Base-by-base conservation (phyloP, 2,113 vertebrate genomes). In the Ailuropoda melanoleuca region DNA sequence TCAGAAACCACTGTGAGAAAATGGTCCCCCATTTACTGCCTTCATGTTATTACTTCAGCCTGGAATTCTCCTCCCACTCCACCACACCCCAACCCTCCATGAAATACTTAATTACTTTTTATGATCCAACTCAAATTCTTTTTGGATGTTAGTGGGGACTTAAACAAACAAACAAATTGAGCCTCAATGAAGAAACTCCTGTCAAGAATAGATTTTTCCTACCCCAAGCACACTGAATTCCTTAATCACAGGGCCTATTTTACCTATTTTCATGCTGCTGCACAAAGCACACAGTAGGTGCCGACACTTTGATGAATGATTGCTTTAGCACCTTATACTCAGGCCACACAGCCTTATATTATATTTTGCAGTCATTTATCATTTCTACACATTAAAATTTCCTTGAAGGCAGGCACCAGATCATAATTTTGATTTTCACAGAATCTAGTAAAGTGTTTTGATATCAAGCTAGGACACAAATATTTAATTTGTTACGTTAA, bases 71-170 rank as follows among this genome's bases (percentile, higher is more conserved):
- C 87, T 74, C 50, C 74, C 29, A 87, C 37, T 4, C 39, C 39
- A 74, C 66, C 23, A 43, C 23, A 92, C 24, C 19, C 14, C 6
- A 97, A 39, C 2, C 43, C 55, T 64, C 19, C 18, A 23, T 72
- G 34, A 92, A 84, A 97, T 68, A 68, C 21, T 81, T 92, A 88
- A 89, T 93, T 88, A 77, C 68, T 68, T 70, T 87, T 83, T 88
- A 91, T 55, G 29, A 91, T 50, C 60, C 78, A 89, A 80, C 34
- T 89, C 53, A 92, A 72, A 64, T 91, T 75, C 29, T 87, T 91
- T 93, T 37, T 60, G 14, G 24, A 95, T 91, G 6, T 66, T 39
- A 85, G 9, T 55, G 8, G n/a, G 17, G 29, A 78, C 53, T 62
- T 78, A 95, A 62, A n/a, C 82, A 95, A 83, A 68, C 70, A 88